phyloP scores from a whole-genome alignment of 2,113 vertebrate genomes.

The Lepus timidus region DNA sequence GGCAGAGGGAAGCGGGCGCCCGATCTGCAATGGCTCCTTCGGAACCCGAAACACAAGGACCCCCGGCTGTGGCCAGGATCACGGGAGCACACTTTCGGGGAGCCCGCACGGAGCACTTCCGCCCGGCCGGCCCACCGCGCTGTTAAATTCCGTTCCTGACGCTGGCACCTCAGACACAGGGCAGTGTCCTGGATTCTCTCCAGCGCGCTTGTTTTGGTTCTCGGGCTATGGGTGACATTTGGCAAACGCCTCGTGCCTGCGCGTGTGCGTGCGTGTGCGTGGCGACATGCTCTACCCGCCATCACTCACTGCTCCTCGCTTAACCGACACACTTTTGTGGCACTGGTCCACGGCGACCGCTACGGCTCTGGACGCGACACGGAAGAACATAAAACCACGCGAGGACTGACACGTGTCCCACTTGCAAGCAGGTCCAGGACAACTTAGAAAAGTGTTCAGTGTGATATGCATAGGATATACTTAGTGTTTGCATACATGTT shows the following conservation, averaged over 20 bases:
- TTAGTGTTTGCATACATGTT: constrained; percentile 76
- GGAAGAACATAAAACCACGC: constrained; percentile 1
- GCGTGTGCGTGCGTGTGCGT: too few relatives aligned
- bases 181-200: not conserved
- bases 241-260: constrained; percentile 37
- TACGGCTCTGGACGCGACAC: constrained; percentile 27
- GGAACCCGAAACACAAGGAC: too few relatives aligned
- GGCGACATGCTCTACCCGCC: not conserved
- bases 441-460: constrained; percentile 38
- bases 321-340: not conserved
- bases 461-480: constrained; percentile 40
- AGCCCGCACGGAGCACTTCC: too few relatives aligned
- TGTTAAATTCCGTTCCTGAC: not conserved
- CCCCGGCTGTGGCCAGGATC: not conserved
- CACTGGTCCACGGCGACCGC: too few relatives aligned
- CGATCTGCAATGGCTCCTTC: too few relatives aligned
- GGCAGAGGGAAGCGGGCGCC: too few relatives aligned
- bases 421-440: constrained; percentile 53
- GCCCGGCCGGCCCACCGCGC: not conserved
- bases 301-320: constrained; percentile 86
- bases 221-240: not conserved
- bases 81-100: too few relatives aligned
- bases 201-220: not conserved
- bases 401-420: not conserved
- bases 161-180: not conserved